Base-by-base conservation (phyloP, 2,113 vertebrate species). In the Eublepharis macularius region DNA sequence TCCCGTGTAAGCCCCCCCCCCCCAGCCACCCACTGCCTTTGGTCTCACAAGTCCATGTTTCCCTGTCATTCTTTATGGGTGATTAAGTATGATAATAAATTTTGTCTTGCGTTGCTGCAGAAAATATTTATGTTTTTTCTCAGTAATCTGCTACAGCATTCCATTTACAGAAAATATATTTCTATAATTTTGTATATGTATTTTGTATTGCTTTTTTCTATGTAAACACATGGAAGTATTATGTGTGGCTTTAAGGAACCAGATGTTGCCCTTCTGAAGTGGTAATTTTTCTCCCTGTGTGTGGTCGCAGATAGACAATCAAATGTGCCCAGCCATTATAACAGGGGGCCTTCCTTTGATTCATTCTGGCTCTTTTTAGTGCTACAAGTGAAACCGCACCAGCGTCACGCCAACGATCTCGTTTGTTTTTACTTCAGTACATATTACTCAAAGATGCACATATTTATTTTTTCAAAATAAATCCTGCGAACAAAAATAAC, bases 191-290 rank as follows among this genome's bases (percentile, higher is more conserved):
- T 96, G 92, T 93, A 96, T 51, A 81, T 88, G 90, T 96, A 95
- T 96, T 97, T 97, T 97, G 89, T 97, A 97, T 91, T 91, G 92
- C 78, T 91, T 94, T 84, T 94, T 95, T 94, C 69, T 91, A 92
- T 86, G 81, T 93, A 88, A 88, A 76, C 92, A 92, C 73, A 83
- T 86, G 82, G 90, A 26, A 85, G 54, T 36, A 84, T 8, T 85
- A 32, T 85, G 45, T 73, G 51, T 73, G 69, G 41, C 73, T 73
- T 80, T 73, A 65, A 73, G 47, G 39, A 72, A 79, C 26, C 66
- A 80, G 87, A 81, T 47, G 10, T 77, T 29, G n/a, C 81, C 41
- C 29, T 87, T 6, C 24, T 3, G 9, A 51, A 74, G 26, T 14
- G 45, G 2, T 43, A 5, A 41, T 73, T 17, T 73, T 41, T 39